Evolutionary conservation across 2,888 invertebrate genomes (phyloP).

Genomic region (Ditula angustiorana): DNA sequence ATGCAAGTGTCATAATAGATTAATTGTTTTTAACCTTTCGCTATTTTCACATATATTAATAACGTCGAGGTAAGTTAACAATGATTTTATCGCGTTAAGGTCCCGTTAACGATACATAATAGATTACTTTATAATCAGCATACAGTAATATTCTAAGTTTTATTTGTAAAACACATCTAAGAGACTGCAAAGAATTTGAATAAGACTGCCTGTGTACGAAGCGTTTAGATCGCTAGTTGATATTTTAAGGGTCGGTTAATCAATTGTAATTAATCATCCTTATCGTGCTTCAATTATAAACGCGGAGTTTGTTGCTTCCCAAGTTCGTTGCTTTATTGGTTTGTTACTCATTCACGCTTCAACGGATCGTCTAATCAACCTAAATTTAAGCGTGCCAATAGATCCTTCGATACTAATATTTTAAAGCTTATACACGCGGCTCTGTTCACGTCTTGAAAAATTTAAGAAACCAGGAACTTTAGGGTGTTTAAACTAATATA

Average conservation of each 20-base stretch:
- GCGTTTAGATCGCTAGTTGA: slow-evolving; percentile 1
- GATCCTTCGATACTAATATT: not conserved
- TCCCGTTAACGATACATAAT: too few relatives aligned
- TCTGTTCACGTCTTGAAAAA: too few relatives aligned
- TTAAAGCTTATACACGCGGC: too few relatives aligned
- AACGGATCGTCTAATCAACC: not conserved
- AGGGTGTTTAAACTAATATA: too few relatives aligned
- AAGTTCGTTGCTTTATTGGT: slow-evolving; percentile 9
- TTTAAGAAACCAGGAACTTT: too few relatives aligned
- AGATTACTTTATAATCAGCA: too few relatives aligned
- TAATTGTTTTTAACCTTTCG: too few relatives aligned
- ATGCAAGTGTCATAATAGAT: too few relatives aligned
- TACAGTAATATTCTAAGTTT: too few relatives aligned
- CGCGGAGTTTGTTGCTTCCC: not conserved
- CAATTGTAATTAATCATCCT: slow-evolving; percentile 13
- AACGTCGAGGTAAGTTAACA: too few relatives aligned
- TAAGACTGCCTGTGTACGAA: not conserved
- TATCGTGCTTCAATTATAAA: slow-evolving; percentile 2
- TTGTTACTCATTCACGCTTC: slow-evolving; percentile 8
- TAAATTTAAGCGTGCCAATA: not conserved
- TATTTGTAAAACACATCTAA: not conserved
- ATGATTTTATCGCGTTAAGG: too few relatives aligned
- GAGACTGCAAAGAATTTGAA: not conserved
- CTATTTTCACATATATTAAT: too few relatives aligned
- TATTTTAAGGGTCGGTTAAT: slow-evolving; percentile 1